Evolutionary conservation across 2,888 invertebrate species (phyloP).

Genomic region (Nemapogon koenigi): DNA sequence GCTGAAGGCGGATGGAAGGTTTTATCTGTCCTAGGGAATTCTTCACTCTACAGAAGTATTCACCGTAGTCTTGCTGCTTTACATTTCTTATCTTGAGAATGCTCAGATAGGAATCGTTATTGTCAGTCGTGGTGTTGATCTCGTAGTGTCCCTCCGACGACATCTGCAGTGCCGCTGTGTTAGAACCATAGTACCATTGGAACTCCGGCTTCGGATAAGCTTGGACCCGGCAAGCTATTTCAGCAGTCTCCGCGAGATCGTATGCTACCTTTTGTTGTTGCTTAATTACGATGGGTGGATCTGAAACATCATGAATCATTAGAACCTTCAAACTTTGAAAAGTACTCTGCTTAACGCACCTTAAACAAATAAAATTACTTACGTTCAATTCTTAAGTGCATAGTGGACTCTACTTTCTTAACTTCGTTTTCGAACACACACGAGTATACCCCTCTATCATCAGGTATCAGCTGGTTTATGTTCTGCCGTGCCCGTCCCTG

Average conservation of each 20-base stretch:
- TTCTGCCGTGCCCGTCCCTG: conserved; percentile 79
- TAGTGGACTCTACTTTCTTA: conserved; percentile 84
- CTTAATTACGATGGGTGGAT: conserved; percentile 86
- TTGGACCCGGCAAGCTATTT: conserved; percentile 87
- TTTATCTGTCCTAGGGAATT: conserved; percentile 82
- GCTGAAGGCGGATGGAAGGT: conserved; percentile 80
- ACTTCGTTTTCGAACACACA: conserved; percentile 92
- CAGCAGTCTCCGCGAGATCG: conserved; percentile 83
- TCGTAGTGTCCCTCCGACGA: conserved; percentile 87
- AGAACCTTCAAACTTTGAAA: neutral
- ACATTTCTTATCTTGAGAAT: conserved; percentile 76
- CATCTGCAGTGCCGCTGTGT: conserved; percentile 74
- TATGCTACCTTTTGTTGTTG: conserved; percentile 89
- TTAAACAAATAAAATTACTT: conserved; percentile 37
- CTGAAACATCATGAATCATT: conserved; percentile 44
- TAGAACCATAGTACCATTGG: conserved; percentile 87
- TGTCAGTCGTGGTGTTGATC: conserved; percentile 80
- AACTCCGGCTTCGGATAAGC: conserved; percentile 93
- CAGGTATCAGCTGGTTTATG: conserved; percentile 78
- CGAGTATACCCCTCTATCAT: conserved; percentile 86
- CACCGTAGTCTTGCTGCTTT: conserved; percentile 86
- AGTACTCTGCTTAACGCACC: neutral
- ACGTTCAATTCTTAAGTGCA: conserved; percentile 92
- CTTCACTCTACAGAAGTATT: conserved; percentile 87
- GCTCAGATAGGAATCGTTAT: conserved; percentile 86